phyloP scores from a whole-genome alignment of 2,888 invertebrate species.

The Drosophila stalkeri region DNA sequence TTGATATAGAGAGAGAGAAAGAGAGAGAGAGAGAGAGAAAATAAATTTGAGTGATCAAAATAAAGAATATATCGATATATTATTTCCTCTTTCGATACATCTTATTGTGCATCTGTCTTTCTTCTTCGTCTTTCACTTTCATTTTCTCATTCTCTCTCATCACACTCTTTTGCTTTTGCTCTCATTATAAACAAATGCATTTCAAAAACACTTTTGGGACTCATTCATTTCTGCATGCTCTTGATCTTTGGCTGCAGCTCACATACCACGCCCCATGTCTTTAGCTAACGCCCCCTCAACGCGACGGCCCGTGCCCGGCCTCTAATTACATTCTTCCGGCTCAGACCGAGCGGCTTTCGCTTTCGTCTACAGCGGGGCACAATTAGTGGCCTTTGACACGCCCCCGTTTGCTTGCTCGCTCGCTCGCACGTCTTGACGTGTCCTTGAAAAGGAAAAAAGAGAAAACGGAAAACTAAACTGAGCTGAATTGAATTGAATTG shows the following conservation, averaged over 20 bases:
- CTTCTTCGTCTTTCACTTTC: neutral
- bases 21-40: neutral
- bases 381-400: slow-evolving; percentile 77
- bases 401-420: slow-evolving; percentile 48
- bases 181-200: slow-evolving; percentile 16
- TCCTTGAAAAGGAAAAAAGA: slow-evolving; percentile 49
- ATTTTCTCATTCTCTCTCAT: neutral
- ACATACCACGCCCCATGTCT: slow-evolving; percentile 61
- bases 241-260: slow-evolving; percentile 40
- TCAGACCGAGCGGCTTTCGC: slow-evolving; percentile 65
- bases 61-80: too few relatives aligned
- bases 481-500: slow-evolving; percentile 62
- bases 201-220: slow-evolving; percentile 15
- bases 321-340: slow-evolving; percentile 80
- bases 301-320: slow-evolving; percentile 52
- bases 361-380: slow-evolving; percentile 62
- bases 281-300: slow-evolving; percentile 36
- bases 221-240: slow-evolving; percentile 33
- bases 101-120: neutral
- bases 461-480: slow-evolving; percentile 53
- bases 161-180: neutral
- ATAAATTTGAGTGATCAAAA: too few relatives aligned
- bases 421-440: slow-evolving; percentile 44
- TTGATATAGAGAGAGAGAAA: too few relatives aligned
- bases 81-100: neutral